Evolutionary conservation across 2,888 invertebrate species (phyloP), one percentile per base, ranked within the genome.

Genomic region (Coecobrya sp.): DNA sequence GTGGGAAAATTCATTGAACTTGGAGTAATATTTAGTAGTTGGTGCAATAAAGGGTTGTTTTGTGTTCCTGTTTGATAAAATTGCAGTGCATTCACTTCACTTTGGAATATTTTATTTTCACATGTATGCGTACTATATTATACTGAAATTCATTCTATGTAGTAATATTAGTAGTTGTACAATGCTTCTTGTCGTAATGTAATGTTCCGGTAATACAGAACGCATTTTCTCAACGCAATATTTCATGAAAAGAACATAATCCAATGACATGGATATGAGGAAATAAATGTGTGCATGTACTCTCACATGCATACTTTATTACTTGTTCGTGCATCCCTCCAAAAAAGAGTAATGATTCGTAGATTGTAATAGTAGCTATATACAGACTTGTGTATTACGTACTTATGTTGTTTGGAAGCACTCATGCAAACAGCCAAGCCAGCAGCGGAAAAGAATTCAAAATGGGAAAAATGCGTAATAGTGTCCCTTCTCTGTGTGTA

Each of bases 221-320:
- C 70, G 82, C 70, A 70, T 82, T 89, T 73, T 90, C 25, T 73
- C 73, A 22, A 70, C 45, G 85, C 90, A 85, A 89, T 90, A 90
- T 85, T 68, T 90, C 76, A 90, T 84, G 68, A 25, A 55, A 55
- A 62, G 76, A 85, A 85, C 90, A 76, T 90, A 90, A 90, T 90
- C 90, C 90, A 90, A 90, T 90, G 85, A 90, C 85, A 90, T 25
- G 90, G 59, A 82, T 76, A 84, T 90, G 90, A 90, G 90, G 76
- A 85, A 76, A 90, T 90, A 85, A 90, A 82, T 89, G 89, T 59
- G 70, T 70, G 85, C 68, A 62, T 85, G 90, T 90, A 90, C 85
- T 73, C 30, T 65, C 81, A 84, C 90, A 76, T 85, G 90, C 76
- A 85, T 90, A 85, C 90, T 85, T 90, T 84, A 85, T 90, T 90